Evolutionary conservation across 2,888 invertebrate species (phyloP).

Genomic region (Diloba caeruleocephala): DNA sequence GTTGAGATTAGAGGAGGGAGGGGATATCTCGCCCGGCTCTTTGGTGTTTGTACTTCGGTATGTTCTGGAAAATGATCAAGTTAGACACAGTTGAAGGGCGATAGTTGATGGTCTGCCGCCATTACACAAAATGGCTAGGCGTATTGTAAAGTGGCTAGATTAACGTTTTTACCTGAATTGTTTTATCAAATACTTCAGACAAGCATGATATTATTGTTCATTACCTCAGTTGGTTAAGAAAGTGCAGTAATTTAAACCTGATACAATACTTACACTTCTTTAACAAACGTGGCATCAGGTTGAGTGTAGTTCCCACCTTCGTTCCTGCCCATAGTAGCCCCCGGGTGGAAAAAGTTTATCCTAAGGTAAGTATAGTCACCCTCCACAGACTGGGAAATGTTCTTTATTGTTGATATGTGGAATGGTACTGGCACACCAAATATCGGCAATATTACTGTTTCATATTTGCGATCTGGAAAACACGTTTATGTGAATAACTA

Average conservation of each 20-base stretch:
- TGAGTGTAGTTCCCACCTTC: conserved; percentile 97
- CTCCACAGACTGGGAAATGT: conserved; percentile 99
- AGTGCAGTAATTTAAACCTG: neutral
- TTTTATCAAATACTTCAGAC: no score
- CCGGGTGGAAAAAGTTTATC: conserved; percentile 99
- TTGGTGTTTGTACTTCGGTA: conserved; percentile 99
- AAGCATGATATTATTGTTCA: no score
- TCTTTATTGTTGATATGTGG: conserved; percentile 99
- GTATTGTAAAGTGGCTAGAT: no score
- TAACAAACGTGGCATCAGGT: conserved; percentile 98
- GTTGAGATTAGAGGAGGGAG: conserved; percentile 98
- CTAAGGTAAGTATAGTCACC: conserved; percentile 99
- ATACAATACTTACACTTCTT: conserved; percentile 95
- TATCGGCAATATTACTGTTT: conserved; percentile 99
- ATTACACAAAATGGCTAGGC: no score
- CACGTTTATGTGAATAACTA: neutral
- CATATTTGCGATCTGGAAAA: conserved; percentile 96
- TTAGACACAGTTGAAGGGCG: no score
- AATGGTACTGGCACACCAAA: conserved; percentile 99
- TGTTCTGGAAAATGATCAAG: conserved; percentile 89
- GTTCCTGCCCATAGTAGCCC: conserved; percentile 97
- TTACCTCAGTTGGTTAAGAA: no score
- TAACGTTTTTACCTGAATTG: no score
- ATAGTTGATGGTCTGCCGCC: no score
- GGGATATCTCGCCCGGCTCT: conserved; percentile 98